Evolutionary conservation across 35 echinoderm and acorn worm species (phyloP).

Genomic region (Heliocidaris erythrogramma): DNA sequence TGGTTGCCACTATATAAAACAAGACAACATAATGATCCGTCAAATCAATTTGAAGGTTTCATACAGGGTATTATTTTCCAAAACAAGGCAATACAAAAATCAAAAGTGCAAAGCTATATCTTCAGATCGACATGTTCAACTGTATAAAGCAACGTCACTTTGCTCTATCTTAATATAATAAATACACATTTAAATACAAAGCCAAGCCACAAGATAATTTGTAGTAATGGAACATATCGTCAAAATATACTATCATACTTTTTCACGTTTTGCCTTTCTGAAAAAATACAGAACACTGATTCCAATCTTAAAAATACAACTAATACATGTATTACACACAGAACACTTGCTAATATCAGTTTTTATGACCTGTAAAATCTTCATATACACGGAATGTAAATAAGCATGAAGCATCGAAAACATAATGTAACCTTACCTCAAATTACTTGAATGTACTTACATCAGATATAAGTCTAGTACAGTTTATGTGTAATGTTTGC

Average conservation of each 20-base stretch:
- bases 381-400: neutral
- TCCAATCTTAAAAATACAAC: no score
- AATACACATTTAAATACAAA: neutral
- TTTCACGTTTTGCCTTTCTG: neutral
- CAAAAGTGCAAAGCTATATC: neutral
- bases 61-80: slow-evolving; percentile 33
- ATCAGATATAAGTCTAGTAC: neutral
- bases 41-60: neutral
- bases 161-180: neutral
- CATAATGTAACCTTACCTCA: neutral
- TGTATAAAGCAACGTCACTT: neutral
- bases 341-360: neutral
- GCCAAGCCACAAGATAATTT: neutral
- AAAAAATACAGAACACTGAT: neutral
- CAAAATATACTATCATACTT: neutral
- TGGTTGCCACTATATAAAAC: neutral
- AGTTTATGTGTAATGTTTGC: neutral
- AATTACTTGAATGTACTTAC: no score
- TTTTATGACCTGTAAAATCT: neutral
- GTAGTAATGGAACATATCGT: neutral
- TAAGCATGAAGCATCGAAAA: neutral
- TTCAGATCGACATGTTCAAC: neutral
- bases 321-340: neutral
- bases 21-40: neutral
- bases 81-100: slow-evolving; percentile 5